Conservation (phyloP, 2,797 vertebrate species). For the Hafferia zeledoni region DNA sequence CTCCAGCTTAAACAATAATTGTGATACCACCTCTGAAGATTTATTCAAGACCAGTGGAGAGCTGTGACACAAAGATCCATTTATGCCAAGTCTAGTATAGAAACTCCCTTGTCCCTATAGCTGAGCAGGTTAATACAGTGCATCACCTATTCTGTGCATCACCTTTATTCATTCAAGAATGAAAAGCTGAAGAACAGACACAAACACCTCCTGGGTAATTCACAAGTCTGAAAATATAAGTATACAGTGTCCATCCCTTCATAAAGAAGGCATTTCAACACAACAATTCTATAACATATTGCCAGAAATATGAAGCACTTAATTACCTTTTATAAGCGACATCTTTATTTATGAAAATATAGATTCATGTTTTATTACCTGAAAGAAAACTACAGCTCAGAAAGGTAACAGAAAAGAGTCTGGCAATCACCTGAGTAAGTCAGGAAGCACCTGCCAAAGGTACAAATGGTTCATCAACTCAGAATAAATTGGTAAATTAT, state of each 20-base stretch:
- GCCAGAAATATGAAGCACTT: neutral
- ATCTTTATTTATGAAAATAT: neutral
- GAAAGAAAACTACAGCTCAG: neutral
- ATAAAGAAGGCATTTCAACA: neutral
- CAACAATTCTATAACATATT: neutral
- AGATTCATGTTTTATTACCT: constrained; percentile 30
- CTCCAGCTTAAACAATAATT: neutral
- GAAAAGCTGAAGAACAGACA: neutral
- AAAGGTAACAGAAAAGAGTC: neutral
- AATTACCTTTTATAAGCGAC: neutral
- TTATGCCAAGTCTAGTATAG: neutral
- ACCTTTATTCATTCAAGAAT: neutral
- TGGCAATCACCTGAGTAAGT: neutral
- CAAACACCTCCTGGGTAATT: neutral
- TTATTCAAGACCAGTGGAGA: neutral
- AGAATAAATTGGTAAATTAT: neutral
- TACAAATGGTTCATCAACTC: neutral
- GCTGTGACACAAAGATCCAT: neutral
- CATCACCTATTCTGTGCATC: neutral
- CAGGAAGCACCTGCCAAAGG: neutral
- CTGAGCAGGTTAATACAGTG: neutral
- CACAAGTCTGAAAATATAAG: neutral
- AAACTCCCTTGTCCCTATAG: neutral
- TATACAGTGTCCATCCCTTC: neutral
- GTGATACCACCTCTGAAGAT: neutral